Conservation (phyloP, 2,113 vertebrate genomes). For the Ceyx cyanopectus region DNA sequence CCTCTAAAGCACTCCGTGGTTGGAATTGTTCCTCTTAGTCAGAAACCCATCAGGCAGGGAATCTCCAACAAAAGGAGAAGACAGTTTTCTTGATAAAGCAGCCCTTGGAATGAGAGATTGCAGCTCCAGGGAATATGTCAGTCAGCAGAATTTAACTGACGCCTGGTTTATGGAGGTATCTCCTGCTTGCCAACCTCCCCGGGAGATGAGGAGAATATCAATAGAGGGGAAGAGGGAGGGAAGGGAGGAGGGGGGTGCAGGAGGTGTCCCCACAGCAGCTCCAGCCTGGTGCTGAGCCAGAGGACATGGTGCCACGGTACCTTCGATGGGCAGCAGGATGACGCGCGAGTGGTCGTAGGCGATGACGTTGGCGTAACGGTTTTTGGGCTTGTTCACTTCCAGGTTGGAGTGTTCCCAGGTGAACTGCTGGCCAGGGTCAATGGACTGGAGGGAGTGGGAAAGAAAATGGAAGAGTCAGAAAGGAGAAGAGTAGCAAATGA, state of each 20-base stretch:
- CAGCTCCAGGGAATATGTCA: not conserved
- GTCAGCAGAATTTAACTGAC: not conserved
- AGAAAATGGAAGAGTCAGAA: not conserved
- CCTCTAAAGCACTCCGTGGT: not conserved
- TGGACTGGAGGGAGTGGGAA: slow-evolving; percentile 81
- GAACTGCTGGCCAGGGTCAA: slow-evolving; percentile 98
- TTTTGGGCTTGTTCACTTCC: slow-evolving; percentile 98
- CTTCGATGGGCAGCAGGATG: slow-evolving; percentile 94
- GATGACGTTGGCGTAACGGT: slow-evolving; percentile 98
- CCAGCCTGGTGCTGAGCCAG: fast-evolving
- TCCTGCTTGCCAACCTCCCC: not conserved
- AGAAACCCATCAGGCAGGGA: not conserved
- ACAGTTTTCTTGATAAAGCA: slow-evolving; percentile 1
- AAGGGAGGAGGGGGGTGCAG: fast-evolving
- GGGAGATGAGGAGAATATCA: not conserved
- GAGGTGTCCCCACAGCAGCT: not conserved
- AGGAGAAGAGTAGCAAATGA: not conserved
- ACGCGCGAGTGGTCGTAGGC: slow-evolving; percentile 98
- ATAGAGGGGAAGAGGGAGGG: not conserved
- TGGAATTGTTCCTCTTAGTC: not conserved
- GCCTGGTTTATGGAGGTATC: not conserved
- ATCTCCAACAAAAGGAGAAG: not conserved
- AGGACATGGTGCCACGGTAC: slow-evolving; percentile 62
- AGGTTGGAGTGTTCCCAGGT: slow-evolving; percentile 99
- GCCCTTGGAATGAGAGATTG: not conserved